Conservation (phyloP, 2,888 invertebrate species). For the Podotricha telesiphe region DNA sequence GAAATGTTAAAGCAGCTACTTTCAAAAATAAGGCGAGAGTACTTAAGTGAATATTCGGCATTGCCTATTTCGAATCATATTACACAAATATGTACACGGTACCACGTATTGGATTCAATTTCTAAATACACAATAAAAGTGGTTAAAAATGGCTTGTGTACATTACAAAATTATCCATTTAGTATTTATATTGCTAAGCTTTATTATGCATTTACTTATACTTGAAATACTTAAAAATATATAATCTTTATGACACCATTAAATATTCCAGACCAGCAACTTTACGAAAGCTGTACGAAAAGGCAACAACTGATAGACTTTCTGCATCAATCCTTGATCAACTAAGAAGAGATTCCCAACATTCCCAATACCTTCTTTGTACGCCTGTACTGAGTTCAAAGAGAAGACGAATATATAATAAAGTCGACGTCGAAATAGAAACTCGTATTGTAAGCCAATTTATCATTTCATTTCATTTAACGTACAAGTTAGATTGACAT, state of each 20-base stretch:
- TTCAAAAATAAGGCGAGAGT: neutral
- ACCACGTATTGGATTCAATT: neutral
- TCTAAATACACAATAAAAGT: neutral
- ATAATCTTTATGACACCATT: neutral
- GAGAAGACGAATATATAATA: conserved; percentile 86
- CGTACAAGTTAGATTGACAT: conserved; percentile 25
- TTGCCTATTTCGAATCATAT: neutral
- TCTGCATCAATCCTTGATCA: conserved; percentile 86
- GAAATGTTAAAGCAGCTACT: neutral
- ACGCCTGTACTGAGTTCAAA: conserved; percentile 91
- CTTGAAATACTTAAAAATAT: neutral
- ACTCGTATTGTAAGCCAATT: conserved; percentile 90
- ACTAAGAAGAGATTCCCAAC: conserved; percentile 84
- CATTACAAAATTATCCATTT: neutral
- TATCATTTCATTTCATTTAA: conserved; percentile 8
- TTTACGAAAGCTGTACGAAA: conserved; percentile 90
- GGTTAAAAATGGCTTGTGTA: no score
- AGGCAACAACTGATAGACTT: conserved; percentile 87
- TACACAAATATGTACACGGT: neutral
- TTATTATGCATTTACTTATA: neutral
- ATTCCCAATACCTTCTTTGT: conserved; percentile 90
- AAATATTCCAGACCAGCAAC: conserved; percentile 85
- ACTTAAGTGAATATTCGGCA: neutral
- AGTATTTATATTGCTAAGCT: neutral
- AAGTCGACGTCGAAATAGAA: conserved; percentile 92